A percentile compares a stretch with the other conserved stretches of the same genome.
These are phyloP conservation scores for Pseudoips prasinana DNA, from an alignment of 2,888 invertebrate species.

Conservation along the genomic window DNA sequence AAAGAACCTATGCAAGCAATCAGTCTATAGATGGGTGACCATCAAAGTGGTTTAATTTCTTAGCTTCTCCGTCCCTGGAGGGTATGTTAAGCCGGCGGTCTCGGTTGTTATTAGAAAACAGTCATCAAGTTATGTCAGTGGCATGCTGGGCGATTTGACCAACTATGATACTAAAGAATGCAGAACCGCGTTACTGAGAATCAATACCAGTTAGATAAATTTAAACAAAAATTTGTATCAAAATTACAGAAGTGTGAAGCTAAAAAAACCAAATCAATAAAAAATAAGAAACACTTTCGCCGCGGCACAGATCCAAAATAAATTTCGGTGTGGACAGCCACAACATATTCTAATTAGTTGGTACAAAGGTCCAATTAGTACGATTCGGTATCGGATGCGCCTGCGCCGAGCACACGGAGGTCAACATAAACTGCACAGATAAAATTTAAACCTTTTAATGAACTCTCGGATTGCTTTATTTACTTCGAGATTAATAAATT, in stretches of 20 bases:
- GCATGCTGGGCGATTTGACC: too few relatives aligned
- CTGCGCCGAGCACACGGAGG: slow-evolving; percentile 47
- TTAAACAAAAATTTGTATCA: too few relatives aligned
- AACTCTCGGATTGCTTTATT: slow-evolving; percentile 65
- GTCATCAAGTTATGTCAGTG: too few relatives aligned
- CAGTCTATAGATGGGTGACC: too few relatives aligned
- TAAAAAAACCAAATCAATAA: slow-evolving; percentile 16
- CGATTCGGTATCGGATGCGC: slow-evolving; percentile 57
- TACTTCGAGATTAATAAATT: slow-evolving; percentile 58
- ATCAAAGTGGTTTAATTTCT: too few relatives aligned
- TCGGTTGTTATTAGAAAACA: too few relatives aligned
- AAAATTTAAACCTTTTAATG: slow-evolving; percentile 73
- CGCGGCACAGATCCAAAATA: slow-evolving; percentile 43
- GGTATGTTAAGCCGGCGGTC: too few relatives aligned
- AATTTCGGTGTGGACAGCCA: slow-evolving; percentile 41
- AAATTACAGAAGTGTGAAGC: background rate
- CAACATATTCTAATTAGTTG: slow-evolving; percentile 71
- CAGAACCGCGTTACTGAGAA: too few relatives aligned
- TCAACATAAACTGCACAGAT: slow-evolving; percentile 69
- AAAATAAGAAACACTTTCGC: slow-evolving; percentile 37
- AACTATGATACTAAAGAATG: too few relatives aligned
- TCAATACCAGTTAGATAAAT: too few relatives aligned
- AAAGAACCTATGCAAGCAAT: too few relatives aligned
- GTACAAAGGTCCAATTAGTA: slow-evolving; percentile 69
- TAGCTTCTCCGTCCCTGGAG: too few relatives aligned